Conservation (phyloP, 1,140 invertebrate genomes). For the Drosophila equinoxialis region DNA sequence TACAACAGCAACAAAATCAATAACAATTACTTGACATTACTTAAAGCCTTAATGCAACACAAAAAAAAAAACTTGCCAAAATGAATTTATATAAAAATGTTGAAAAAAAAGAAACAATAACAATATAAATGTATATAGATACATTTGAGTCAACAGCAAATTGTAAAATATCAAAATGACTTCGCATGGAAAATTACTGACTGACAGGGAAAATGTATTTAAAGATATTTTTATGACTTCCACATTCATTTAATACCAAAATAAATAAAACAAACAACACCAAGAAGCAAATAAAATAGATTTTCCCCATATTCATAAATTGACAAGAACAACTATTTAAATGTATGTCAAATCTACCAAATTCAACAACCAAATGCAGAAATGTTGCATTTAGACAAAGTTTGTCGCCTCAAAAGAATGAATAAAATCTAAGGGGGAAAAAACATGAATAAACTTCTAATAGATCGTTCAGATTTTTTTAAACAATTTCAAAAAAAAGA, state of each 20-base stretch:
- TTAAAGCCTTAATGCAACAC: slow-evolving; percentile 36
- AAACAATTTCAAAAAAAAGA: too few species aligned
- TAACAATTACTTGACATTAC: slow-evolving; percentile 80
- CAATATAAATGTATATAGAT: slow-evolving; percentile 10
- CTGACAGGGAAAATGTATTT: slow-evolving; percentile 6
- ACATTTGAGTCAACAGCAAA: slow-evolving; percentile 1
- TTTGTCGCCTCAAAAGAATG: too few species aligned
- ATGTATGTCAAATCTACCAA: background rate
- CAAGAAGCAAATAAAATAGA: background rate
- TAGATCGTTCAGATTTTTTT: too few species aligned
- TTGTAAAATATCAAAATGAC: slow-evolving; percentile 12
- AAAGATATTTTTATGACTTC: background rate
- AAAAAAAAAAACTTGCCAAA: slow-evolving; percentile 32
- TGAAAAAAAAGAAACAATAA: slow-evolving; percentile 18
- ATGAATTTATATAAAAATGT: slow-evolving; percentile 19
- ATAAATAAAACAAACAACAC: background rate
- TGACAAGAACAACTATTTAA: background rate
- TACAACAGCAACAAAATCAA: slow-evolving; percentile 63
- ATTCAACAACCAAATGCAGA: background rate
- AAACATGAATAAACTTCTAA: too few species aligned
- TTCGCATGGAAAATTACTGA: slow-evolving; percentile 35
- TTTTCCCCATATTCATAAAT: background rate
- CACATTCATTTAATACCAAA: background rate
- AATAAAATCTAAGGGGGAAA: too few species aligned
- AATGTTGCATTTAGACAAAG: background rate